Base-by-base conservation (phyloP, 2,888 invertebrate species). In the Eupithecia inturbata region DNA sequence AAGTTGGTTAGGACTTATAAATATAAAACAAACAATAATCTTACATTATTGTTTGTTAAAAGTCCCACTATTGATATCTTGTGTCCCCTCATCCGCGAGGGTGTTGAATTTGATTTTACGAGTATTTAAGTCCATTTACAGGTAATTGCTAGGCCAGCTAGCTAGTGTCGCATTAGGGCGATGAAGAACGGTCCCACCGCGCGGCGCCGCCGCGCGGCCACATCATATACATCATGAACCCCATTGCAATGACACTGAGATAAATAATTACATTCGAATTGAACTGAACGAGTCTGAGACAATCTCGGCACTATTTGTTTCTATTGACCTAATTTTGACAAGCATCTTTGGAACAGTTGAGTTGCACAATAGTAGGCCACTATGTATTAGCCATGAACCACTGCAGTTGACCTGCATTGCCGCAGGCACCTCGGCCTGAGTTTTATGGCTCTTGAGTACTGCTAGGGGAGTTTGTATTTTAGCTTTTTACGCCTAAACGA, bases 301-400 rank as follows among this genome's bases (percentile, higher is more conserved):
- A 79, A 80, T 80, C 78, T 79, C 74, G 71, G 76, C 77, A 69
- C 82, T 82, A 86, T 86, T 85, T 85, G 81, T 85, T 83, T 82
- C 78, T 73, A 86, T 84, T 86, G 83, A 82, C 85, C 86, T 72
- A 81, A 74, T 81, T 86, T 67, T 67, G 66, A 72, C 76, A 49
- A 62, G 74, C 74, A 57, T 57, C 70, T 76, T 22, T 22, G 31
- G 36, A 26, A n/a, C n/a, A n/a, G n/a, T n/a, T n/a, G n/a, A 7
- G 64, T 68, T 72, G 75, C 70, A 60, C 63, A 39, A 57, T 26
- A 57, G n/a, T 22, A 57, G 12, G 12, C 14, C 12, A 57, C 57
- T 57, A n/a, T 33, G 62, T 14, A 36, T 71, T 73, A 74, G 68
- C 73, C 77, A 45, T 77, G 73, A 77, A 75, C 78, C 16, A 31